These are phyloP conservation scores for Pangasius larnaudii DNA, from an alignment of 2,797 vertebrate species.

Conservation along the genomic window DNA sequence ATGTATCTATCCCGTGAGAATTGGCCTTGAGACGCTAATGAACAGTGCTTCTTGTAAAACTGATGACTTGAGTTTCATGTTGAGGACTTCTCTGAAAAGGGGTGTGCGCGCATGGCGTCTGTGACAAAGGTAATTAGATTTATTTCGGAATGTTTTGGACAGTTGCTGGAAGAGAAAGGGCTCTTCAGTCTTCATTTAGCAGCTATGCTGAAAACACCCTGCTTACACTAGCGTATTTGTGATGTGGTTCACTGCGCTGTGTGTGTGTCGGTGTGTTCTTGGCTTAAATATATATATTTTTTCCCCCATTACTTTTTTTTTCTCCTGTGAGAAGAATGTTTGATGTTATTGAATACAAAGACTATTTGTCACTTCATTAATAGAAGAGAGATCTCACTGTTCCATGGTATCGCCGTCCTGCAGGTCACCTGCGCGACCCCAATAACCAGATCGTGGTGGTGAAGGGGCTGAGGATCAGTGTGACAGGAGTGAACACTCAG, in stretches of 20 bases:
- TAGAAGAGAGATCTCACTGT: neutral
- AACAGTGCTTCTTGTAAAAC: neutral
- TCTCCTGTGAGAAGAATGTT: neutral
- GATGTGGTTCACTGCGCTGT: neutral
- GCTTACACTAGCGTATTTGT: neutral
- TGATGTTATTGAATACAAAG: neutral
- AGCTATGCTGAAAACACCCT: neutral
- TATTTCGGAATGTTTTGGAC: neutral
- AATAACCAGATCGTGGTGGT: slow-evolving; percentile 94
- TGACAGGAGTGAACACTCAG: slow-evolving; percentile 86
- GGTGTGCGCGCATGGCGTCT: neutral
- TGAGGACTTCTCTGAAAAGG: neutral
- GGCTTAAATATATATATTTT: no score
- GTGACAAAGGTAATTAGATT: neutral
- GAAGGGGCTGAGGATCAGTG: slow-evolving; percentile 92
- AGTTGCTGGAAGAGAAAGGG: neutral
- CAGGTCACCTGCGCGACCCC: slow-evolving; percentile 95
- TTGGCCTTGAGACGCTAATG: neutral
- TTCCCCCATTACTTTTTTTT: no score
- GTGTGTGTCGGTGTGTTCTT: neutral
- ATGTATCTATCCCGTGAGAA: neutral
- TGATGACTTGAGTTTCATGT: neutral
- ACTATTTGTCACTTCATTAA: neutral
- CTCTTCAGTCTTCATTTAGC: neutral
- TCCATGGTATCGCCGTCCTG: neutral